phyloP scores from a whole-genome alignment of 35 echinoderm and acorn worm genomes.

The Ptychodera flava region DNA sequence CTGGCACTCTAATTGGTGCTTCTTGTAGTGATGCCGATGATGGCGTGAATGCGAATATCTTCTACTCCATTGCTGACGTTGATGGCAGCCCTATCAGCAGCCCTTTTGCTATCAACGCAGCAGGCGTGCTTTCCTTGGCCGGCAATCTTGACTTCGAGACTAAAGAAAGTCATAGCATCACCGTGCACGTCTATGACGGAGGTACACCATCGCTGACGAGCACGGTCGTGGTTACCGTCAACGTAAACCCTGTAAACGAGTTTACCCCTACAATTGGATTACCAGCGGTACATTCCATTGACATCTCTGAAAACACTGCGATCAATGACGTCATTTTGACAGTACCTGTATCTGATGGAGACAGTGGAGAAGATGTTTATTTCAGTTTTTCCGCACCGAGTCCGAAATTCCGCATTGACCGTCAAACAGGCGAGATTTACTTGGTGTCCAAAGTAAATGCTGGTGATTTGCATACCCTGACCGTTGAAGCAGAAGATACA shows the following conservation, averaged over 20 bases:
- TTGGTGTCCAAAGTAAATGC: background rate
- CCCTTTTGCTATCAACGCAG: constrained; percentile 51
- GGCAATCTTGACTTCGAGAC: constrained; percentile 56
- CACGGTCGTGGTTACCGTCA: background rate
- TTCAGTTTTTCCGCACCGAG: background rate
- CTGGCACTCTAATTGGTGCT: constrained; percentile 8
- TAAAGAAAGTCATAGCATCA: constrained; percentile 47
- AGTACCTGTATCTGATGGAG: background rate
- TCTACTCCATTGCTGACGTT: constrained; percentile 14
- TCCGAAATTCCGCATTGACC: background rate
- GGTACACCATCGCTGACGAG: constrained; percentile 42
- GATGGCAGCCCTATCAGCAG: constrained; percentile 53
- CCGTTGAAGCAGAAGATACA: background rate
- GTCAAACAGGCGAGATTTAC: background rate
- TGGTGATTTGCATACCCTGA: background rate
- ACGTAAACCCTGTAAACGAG: background rate
- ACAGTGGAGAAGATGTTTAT: background rate
- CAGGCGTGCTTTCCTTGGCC: constrained; percentile 59
- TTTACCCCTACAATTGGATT: background rate
- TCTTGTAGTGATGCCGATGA: background rate
- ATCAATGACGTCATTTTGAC: background rate
- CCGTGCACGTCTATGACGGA: constrained; percentile 70
- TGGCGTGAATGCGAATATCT: background rate
- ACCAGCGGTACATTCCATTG: background rate
- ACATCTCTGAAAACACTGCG: background rate